phyloP scores from a whole-genome alignment of 30 jellyfish, hydroid and myxozoan genomes.

The Chrysaora quinquecirrha region DNA sequence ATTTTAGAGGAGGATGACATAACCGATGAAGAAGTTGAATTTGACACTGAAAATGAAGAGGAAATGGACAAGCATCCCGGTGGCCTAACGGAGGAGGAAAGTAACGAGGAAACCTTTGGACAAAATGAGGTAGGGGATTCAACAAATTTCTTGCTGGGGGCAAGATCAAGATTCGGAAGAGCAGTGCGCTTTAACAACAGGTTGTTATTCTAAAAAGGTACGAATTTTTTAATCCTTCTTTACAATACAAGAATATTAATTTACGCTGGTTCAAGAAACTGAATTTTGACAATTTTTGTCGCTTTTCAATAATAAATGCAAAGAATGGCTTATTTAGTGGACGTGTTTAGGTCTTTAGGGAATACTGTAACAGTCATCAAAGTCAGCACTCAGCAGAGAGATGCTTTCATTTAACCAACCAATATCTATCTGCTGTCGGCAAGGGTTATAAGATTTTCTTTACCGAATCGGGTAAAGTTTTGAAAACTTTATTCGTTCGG shows the following conservation, averaged over 20 bases:
- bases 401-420: no score
- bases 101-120: no score
- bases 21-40: no score
- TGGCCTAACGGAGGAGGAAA: background rate
- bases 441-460: no score
- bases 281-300: no score
- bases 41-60: background rate
- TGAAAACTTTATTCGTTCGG: no score
- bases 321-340: no score
- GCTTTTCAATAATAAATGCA: no score
- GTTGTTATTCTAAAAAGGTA: constrained; percentile 17
- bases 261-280: background rate
- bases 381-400: no score
- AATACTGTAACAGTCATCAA: background rate
- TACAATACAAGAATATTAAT: background rate
- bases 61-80: background rate
- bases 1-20: constrained; percentile 16
- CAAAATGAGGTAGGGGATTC: background rate
- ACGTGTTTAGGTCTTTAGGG: background rate
- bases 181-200: constrained; percentile 30
- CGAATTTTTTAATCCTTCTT: background rate
- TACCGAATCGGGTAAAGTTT: no score
- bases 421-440: no score
- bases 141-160: background rate
- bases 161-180: constrained; percentile 5